Conservation (phyloP, 2,888 invertebrate genomes). For the Druceiella hillmani region DNA sequence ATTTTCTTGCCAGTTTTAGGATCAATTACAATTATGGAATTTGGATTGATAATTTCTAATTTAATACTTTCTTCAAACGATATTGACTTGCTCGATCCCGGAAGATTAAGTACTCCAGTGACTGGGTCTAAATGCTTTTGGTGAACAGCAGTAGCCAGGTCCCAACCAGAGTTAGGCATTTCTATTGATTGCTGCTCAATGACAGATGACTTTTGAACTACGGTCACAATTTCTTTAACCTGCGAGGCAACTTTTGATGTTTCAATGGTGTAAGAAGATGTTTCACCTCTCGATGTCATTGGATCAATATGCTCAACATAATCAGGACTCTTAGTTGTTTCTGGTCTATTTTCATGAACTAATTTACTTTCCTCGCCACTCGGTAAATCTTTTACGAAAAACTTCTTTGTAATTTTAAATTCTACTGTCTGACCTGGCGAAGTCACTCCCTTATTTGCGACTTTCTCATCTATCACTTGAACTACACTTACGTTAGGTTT, state of each 20-base stretch:
- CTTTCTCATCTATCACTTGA: too few relatives aligned
- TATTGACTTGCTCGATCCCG: constrained; percentile 77
- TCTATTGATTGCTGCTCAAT: constrained; percentile 68
- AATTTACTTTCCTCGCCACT: constrained; percentile 46
- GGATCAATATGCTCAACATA: constrained; percentile 32
- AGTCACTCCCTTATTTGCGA: constrained; percentile 34
- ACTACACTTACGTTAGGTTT: constrained; percentile 40
- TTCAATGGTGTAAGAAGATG: constrained; percentile 26
- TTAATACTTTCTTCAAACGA: constrained; percentile 85
- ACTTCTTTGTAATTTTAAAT: constrained; percentile 49
- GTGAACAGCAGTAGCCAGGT: constrained; percentile 75
- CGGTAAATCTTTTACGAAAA: constrained; percentile 45
- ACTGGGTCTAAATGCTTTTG: constrained; percentile 77
- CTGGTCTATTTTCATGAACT: constrained; percentile 48
- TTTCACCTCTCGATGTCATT: constrained; percentile 31
- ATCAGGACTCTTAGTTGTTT: constrained; percentile 55
- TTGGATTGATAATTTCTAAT: constrained; percentile 77
- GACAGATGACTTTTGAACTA: constrained; percentile 43
- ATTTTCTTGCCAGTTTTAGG: constrained; percentile 65
- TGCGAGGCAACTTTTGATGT: constrained; percentile 12
- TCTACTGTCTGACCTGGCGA: constrained; percentile 48
- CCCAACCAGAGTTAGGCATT: constrained; percentile 80
- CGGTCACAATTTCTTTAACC: constrained; percentile 3
- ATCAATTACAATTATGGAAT: constrained; percentile 78
- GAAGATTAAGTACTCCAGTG: constrained; percentile 79